phyloP scores from a whole-genome alignment of 2,888 invertebrate species.

The Lathronympha strigana region DNA sequence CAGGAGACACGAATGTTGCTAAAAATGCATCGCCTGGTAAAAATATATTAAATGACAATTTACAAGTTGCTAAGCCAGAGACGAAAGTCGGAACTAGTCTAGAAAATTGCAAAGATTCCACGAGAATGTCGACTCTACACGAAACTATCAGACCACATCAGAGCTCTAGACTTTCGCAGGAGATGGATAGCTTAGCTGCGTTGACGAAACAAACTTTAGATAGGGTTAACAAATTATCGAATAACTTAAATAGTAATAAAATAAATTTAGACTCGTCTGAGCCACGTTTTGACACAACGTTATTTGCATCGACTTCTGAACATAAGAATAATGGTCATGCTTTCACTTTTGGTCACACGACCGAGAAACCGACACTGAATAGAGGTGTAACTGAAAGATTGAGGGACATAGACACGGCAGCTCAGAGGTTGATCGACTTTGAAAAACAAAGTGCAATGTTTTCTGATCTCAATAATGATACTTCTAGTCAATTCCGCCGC shows the following conservation, averaged over 20 bases:
- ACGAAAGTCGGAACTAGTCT: slow-evolving; percentile 56
- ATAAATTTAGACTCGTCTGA: slow-evolving; percentile 71
- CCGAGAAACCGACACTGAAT: slow-evolving; percentile 62
- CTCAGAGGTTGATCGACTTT: slow-evolving; percentile 82
- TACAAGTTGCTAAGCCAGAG: slow-evolving; percentile 59
- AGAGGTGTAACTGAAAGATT: slow-evolving; percentile 78
- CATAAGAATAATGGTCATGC: slow-evolving; percentile 66
- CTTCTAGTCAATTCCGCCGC: slow-evolving; percentile 81
- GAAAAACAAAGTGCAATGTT: slow-evolving; percentile 83
- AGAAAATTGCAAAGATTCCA: slow-evolving; percentile 60
- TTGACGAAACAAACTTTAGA: slow-evolving; percentile 87
- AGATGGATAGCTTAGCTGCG: slow-evolving; percentile 86
- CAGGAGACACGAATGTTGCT: slow-evolving; percentile 70
- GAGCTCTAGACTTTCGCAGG: slow-evolving; percentile 79
- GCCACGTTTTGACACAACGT: slow-evolving; percentile 63
- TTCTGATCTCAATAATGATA: slow-evolving; percentile 82
- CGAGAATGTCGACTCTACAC: slow-evolving; percentile 77
- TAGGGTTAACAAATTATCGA: slow-evolving; percentile 86
- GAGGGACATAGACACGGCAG: slow-evolving; percentile 80
- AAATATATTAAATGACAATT: slow-evolving; percentile 66
- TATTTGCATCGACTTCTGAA: slow-evolving; percentile 69
- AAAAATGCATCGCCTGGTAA: slow-evolving; percentile 65
- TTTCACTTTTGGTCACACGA: slow-evolving; percentile 68
- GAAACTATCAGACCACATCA: slow-evolving; percentile 74
- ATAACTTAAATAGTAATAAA: slow-evolving; percentile 81